phyloP scores from a whole-genome alignment of 2,113 vertebrate species.

The Arothron firmamentum region DNA sequence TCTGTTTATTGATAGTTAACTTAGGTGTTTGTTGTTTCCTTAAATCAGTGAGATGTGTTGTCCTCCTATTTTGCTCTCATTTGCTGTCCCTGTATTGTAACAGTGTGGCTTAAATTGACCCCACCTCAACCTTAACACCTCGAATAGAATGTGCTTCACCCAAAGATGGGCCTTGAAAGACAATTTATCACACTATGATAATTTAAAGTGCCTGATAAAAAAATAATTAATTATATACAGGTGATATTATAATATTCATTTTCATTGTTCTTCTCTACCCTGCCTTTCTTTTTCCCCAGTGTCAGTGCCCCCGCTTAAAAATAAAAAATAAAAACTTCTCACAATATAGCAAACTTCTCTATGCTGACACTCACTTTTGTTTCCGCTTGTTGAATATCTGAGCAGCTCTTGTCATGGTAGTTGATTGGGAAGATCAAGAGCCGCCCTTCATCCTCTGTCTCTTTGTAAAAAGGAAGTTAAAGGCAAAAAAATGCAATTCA shows the following conservation, averaged over 20 bases:
- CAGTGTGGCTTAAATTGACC: no score
- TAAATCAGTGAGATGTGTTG: no score
- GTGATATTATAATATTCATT: conserved; percentile 35
- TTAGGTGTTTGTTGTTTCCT: no score
- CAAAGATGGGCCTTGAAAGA: no score
- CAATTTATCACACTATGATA: no score
- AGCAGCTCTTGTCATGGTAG: conserved; percentile 54
- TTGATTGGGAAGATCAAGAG: conserved; percentile 70
- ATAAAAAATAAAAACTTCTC: conserved; percentile 20
- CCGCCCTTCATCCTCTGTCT: conserved; percentile 39
- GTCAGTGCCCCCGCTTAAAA: no score
- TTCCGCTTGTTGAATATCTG: conserved; percentile 63
- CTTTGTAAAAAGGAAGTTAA: conserved; percentile 53
- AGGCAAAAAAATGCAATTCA: conserved; percentile 62
- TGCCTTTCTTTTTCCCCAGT: conserved; percentile 7
- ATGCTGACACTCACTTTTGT: conserved; percentile 55
- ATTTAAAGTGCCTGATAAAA: no score
- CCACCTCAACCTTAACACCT: no score
- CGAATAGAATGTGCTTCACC: no score
- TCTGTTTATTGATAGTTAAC: no score
- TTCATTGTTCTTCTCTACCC: conserved; percentile 41
- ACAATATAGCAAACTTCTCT: conserved; percentile 43
- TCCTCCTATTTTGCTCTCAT: no score
- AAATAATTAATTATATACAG: conserved; percentile 49
- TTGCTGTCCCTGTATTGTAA: no score